A percentile compares a stretch with the other conserved stretches of the same genome.
Conservation (phyloP, 2,888 invertebrate genomes). For the Apoda limacodes region DNA sequence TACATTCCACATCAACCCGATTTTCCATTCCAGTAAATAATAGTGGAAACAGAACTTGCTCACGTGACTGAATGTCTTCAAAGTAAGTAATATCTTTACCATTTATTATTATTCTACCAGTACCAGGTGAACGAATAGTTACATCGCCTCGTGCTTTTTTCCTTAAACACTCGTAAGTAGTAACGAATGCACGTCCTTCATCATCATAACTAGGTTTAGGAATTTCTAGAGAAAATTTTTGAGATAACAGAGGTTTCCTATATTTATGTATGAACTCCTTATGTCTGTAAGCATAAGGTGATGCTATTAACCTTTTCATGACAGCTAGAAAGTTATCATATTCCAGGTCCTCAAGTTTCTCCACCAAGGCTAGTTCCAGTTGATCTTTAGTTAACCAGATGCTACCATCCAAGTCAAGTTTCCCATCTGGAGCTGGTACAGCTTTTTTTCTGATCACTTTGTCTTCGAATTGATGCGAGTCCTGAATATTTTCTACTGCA, state of each 20-base stretch:
- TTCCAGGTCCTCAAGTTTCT: slow-evolving; percentile 74
- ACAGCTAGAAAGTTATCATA: slow-evolving; percentile 79
- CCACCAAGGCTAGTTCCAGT: slow-evolving; percentile 74
- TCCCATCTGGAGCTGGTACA: slow-evolving; percentile 69
- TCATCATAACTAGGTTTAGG: slow-evolving; percentile 77
- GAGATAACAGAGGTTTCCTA: slow-evolving; percentile 70
- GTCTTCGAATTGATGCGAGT: slow-evolving; percentile 78
- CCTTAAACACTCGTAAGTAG: slow-evolving; percentile 78
- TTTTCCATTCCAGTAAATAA: slow-evolving; percentile 81
- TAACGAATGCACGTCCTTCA: slow-evolving; percentile 78
- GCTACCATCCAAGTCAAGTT: slow-evolving; percentile 47
- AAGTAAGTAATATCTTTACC: slow-evolving; percentile 84
- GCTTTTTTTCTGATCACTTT: slow-evolving; percentile 73
- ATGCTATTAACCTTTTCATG: slow-evolving; percentile 76
- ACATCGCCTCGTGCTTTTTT: slow-evolving; percentile 83
- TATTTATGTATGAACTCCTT: slow-evolving; percentile 82
- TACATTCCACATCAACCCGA: slow-evolving; percentile 86
- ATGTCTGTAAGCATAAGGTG: slow-evolving; percentile 77
- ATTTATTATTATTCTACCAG: slow-evolving; percentile 86
- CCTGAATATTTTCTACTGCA: slow-evolving; percentile 75
- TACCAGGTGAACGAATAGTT: slow-evolving; percentile 83
- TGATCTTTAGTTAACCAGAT: slow-evolving; percentile 75
- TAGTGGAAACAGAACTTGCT: slow-evolving; percentile 90
- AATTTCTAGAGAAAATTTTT: slow-evolving; percentile 70
- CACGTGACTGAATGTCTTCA: slow-evolving; percentile 74